phyloP scores from a whole-genome alignment of 2,113 vertebrate species.

The Gopherus evgoodei region DNA sequence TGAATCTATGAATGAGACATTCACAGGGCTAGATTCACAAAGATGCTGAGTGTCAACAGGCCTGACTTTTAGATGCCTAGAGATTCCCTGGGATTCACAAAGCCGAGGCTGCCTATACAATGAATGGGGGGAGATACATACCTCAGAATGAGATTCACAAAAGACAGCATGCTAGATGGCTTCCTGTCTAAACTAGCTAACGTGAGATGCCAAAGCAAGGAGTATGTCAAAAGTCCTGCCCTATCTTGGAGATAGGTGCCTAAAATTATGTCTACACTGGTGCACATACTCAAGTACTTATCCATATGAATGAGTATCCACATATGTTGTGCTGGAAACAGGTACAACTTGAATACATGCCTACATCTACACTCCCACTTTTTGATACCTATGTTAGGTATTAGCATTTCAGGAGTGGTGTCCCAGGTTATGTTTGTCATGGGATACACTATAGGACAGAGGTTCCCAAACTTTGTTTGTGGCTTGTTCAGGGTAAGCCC shows the following conservation, averaged over 20 bases:
- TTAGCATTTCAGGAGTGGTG: no score
- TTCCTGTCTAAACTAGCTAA: not conserved
- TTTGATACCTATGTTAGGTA: no score
- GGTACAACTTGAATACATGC: no score
- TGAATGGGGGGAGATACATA: not conserved
- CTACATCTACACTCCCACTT: no score
- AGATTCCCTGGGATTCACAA: not conserved
- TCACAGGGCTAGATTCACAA: not conserved
- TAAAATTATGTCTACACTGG: not conserved
- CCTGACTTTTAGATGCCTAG: not conserved
- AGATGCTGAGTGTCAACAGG: not conserved
- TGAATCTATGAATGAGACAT: rapidly evolving
- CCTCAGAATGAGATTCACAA: not conserved
- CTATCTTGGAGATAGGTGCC: not conserved
- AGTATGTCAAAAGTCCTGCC: not conserved
- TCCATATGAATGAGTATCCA: not conserved
- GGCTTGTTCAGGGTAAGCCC: no score
- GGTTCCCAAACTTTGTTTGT: no score
- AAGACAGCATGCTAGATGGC: not conserved
- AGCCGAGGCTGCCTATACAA: not conserved
- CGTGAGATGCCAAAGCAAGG: not conserved
- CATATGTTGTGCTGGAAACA: no score
- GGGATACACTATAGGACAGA: no score
- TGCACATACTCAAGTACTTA: not conserved
- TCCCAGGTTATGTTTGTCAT: no score